Conservation (phyloP, 2,888 invertebrate species). For the Digitonthophagus gazella region DNA sequence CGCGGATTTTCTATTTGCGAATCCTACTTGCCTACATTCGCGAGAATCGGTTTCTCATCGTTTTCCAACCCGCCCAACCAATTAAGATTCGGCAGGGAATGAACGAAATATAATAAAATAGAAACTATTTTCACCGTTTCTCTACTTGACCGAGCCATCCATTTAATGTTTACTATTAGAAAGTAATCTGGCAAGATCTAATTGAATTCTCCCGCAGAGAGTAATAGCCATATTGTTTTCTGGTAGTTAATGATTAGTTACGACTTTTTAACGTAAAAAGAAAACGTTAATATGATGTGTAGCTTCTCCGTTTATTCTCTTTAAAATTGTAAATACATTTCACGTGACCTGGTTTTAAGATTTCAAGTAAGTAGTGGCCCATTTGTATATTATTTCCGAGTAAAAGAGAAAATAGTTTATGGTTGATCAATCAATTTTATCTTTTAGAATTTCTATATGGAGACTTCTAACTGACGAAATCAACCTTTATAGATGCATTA, state of each 20-base stretch:
- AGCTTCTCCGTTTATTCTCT: too few species aligned
- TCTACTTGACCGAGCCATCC: neutral
- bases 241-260: neutral
- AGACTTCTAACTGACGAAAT: neutral
- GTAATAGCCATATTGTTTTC: neutral
- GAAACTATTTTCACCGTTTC: neutral
- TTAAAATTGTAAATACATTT: neutral
- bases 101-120: neutral
- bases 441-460: neutral
- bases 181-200: neutral
- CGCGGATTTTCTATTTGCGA: constrained; percentile 2
- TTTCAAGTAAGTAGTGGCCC: neutral
- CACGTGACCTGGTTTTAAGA: neutral
- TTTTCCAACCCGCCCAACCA: neutral
- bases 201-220: neutral
- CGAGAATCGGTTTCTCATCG: neutral
- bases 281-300: neutral
- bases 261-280: too few species aligned
- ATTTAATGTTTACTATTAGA: neutral
- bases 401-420: neutral
- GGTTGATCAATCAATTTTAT: neutral
- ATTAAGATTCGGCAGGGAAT: neutral
- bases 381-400: neutral
- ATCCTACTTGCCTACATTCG: constrained; percentile 7
- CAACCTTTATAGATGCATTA: too few species aligned